These are phyloP conservation scores for Tokudaia muenninki DNA, from an alignment of 2,797 vertebrate genomes.

Conservation along the genomic window DNA sequence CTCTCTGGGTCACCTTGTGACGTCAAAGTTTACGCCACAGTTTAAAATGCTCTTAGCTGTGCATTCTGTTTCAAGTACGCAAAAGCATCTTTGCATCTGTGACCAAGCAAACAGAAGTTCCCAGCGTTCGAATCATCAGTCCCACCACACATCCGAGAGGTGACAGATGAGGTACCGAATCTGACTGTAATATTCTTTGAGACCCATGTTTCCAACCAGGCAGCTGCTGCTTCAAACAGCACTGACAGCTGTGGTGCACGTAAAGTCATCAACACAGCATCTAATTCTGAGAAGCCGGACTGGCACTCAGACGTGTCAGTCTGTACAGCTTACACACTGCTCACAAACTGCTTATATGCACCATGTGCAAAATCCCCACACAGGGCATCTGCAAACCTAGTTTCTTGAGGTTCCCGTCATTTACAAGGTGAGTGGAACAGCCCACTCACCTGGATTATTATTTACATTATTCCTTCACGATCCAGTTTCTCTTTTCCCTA, in stretches of 20 bases:
- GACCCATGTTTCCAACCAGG: conserved; percentile 36
- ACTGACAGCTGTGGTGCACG: neutral
- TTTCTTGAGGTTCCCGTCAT: neutral
- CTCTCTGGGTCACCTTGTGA: conserved; percentile 6
- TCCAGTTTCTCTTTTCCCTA: conserved; percentile 45
- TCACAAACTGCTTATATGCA: neutral
- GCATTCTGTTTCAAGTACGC: conserved; percentile 18
- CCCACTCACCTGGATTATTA: conserved; percentile 20
- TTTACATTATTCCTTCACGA: conserved; percentile 17
- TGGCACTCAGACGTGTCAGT: neutral
- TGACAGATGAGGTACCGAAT: neutral
- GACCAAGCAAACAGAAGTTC: conserved; percentile 24
- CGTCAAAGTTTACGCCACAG: neutral
- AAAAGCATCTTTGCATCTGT: conserved; percentile 25
- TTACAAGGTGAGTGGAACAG: conserved; percentile 26
- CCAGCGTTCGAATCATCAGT: conserved; percentile 21
- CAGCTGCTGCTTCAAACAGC: neutral
- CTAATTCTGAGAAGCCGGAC: neutral
- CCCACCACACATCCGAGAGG: neutral
- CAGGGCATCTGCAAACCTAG: neutral
- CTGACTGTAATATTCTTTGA: conserved; percentile 31
- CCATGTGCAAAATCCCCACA: neutral
- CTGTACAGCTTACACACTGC: neutral
- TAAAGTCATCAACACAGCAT: neutral
- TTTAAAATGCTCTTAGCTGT: conserved; percentile 12